Evolutionary conservation across 2,888 invertebrate genomes (phyloP).

Genomic region (Crossocerus cetratus): DNA sequence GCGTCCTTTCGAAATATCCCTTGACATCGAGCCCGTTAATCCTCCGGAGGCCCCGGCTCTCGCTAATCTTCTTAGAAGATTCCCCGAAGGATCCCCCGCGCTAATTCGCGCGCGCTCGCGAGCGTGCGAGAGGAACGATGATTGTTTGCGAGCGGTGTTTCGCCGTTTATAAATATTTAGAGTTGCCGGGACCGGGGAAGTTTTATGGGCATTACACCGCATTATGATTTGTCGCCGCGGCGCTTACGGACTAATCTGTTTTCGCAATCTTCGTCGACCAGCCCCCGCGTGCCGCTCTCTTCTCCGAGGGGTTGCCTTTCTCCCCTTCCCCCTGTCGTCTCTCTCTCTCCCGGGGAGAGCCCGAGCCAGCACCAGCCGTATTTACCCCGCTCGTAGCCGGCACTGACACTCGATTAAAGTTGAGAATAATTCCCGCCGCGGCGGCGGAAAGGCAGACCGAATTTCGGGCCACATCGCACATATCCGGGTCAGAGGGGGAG

Average conservation of each 20-base stretch:
- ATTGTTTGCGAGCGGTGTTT: background rate
- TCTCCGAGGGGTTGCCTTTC: too few relatives aligned
- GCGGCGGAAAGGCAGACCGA: background rate
- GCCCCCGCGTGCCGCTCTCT: too few relatives aligned
- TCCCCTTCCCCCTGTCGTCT: background rate
- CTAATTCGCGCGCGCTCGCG: constrained; percentile 42
- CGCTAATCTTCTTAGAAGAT: constrained; percentile 53
- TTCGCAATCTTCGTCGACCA: background rate
- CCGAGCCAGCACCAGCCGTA: background rate
- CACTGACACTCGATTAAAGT: constrained; percentile 39
- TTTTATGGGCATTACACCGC: background rate
- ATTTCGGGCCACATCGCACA: background rate
- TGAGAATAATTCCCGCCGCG: constrained; percentile 26
- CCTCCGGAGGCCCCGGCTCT: constrained; percentile 36
- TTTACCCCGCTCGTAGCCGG: constrained; percentile 16
- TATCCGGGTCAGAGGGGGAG: background rate
- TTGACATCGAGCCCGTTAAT: constrained; percentile 54
- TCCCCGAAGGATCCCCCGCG: constrained; percentile 38
- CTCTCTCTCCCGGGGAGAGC: background rate
- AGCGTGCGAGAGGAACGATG: background rate
- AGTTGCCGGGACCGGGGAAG: background rate
- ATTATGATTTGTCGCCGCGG: constrained; percentile 1
- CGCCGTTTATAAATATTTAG: constrained; percentile 20
- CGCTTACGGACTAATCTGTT: background rate
- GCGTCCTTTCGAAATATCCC: constrained; percentile 45